These are phyloP conservation scores for Diaperis boleti DNA, from an alignment of 2,888 invertebrate genomes.

Conservation along the genomic window DNA sequence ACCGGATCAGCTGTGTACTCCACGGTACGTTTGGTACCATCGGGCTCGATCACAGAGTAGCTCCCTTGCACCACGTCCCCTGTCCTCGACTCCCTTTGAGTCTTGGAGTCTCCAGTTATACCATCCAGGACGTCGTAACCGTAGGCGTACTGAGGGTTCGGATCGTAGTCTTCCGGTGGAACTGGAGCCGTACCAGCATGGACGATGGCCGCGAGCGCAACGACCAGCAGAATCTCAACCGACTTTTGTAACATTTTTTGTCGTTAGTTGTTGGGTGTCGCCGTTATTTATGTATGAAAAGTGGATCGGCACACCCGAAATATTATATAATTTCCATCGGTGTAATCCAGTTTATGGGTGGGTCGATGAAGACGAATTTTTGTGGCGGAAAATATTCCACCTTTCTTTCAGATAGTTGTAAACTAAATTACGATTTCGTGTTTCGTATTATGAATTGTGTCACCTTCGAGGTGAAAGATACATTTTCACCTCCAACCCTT, in stretches of 20 bases:
- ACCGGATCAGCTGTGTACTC: constrained; percentile 56
- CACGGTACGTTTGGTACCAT: constrained; percentile 73
- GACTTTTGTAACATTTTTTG: constrained; percentile 9
- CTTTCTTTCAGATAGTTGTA: no score
- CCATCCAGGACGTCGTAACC: constrained; percentile 65
- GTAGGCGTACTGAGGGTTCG: constrained; percentile 69
- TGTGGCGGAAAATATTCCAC: no score
- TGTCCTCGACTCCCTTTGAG: constrained; percentile 73
- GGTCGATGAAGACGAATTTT: no score
- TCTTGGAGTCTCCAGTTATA: constrained; percentile 71
- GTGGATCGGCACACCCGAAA: constrained; percentile 28
- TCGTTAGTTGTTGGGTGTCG: constrained; percentile 9
- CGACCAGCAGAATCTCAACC: constrained; percentile 52
- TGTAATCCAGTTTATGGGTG: constrained; percentile 19
- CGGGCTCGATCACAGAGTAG: constrained; percentile 71
- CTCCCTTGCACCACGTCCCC: constrained; percentile 74
- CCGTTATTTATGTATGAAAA: constrained; percentile 11
- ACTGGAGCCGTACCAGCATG: constrained; percentile 40
- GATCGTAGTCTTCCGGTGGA: constrained; percentile 53
- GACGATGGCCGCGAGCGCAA: constrained; percentile 52
- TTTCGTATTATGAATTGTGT: no score
- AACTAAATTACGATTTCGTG: no score
- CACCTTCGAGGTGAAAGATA: no score
- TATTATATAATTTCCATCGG: constrained; percentile 21
- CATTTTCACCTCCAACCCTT: no score